Conservation (phyloP, 2,113 vertebrate genomes). For the Xiphorhynchus elegans region DNA sequence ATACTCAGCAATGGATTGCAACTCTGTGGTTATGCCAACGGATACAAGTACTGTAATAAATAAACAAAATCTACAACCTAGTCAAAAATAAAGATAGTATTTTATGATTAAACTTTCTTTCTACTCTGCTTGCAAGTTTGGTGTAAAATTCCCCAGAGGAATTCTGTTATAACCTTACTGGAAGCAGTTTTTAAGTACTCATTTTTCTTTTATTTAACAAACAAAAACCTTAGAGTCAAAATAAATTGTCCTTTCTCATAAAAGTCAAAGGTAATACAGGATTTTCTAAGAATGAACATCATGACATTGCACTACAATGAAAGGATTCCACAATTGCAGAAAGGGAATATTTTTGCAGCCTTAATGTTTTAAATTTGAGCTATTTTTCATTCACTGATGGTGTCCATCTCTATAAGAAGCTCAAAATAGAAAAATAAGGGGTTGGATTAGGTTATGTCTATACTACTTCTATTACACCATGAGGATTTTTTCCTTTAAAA, state of each 20-base stretch:
- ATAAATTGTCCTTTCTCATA: not conserved
- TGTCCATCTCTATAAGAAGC: not conserved
- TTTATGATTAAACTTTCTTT: not conserved
- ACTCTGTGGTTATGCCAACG: not conserved
- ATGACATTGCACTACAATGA: not conserved
- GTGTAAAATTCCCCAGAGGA: not conserved
- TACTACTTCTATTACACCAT: not conserved
- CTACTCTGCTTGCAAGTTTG: not conserved
- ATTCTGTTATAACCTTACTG: not conserved
- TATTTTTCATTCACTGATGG: not conserved
- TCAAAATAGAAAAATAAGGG: not conserved
- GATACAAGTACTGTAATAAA: not conserved
- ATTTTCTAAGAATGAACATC: not conserved
- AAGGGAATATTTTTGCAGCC: not conserved
- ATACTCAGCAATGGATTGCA: not conserved
- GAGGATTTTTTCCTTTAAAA: not conserved
- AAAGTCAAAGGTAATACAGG: not conserved
- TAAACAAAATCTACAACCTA: not conserved
- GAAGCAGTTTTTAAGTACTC: not conserved
- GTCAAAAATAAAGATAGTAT: not conserved
- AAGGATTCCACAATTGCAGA: not conserved
- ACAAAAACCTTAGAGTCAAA: not conserved
- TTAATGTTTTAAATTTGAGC: not conserved
- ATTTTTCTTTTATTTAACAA: not conserved
- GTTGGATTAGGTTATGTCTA: not conserved